These are phyloP conservation scores for Macrobrachium rosenbergii DNA, from an alignment of 1,140 invertebrate species.

Conservation along the genomic window DNA sequence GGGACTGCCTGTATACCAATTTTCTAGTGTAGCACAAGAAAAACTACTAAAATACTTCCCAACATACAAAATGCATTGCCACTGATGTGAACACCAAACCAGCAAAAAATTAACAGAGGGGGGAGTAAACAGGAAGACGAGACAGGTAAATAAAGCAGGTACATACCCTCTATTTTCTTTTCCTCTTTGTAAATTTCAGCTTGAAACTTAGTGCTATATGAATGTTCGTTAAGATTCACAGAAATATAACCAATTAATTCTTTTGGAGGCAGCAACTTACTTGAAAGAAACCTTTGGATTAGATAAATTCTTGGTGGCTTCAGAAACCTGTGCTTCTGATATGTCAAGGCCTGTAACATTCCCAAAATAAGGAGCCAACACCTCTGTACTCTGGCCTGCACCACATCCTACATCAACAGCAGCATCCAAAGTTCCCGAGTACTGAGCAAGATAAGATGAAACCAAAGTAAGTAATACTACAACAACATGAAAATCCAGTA, in stretches of 20 bases:
- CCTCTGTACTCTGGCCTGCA: constrained; percentile 72
- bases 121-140: too few relatives aligned
- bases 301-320: constrained; percentile 68
- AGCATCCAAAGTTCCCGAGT: constrained; percentile 60
- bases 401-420: constrained; percentile 73
- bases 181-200: too few relatives aligned
- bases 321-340: constrained; percentile 69
- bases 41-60: too few relatives aligned
- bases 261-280: neutral
- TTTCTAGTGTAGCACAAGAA: too few relatives aligned
- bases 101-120: too few relatives aligned
- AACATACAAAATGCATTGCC: too few relatives aligned
- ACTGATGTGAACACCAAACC: too few relatives aligned
- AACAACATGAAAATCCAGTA: neutral
- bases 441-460: constrained; percentile 16
- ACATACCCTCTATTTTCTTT: too few relatives aligned
- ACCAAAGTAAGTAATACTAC: neutral
- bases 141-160: too few relatives aligned
- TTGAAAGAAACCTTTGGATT: constrained; percentile 49
- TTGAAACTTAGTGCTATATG: too few relatives aligned
- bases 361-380: constrained; percentile 70
- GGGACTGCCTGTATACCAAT: too few relatives aligned
- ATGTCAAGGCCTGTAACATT: constrained; percentile 71
- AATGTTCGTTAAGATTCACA: too few relatives aligned
- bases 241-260: neutral